Base-by-base conservation (phyloP, 2,888 invertebrate genomes). In the Gasteruption jaculator region DNA sequence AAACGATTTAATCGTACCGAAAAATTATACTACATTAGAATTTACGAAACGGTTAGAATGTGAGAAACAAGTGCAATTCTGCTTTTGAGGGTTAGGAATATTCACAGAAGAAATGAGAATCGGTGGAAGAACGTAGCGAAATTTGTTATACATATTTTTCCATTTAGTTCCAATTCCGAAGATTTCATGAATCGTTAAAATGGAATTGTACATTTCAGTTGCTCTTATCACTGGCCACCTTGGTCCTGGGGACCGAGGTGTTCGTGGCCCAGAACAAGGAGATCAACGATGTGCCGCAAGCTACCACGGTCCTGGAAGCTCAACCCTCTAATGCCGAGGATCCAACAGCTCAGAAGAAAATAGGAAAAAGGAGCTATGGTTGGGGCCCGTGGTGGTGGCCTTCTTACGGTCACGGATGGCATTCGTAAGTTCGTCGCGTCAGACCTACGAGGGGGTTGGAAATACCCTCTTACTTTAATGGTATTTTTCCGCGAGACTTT, bases 331-430 rank as follows among this genome's bases (percentile, higher is more conserved):
- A 46, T 18, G 24, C 35, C 18, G 41, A 39, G 36, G 45, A 50
- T 12, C 36, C 34, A 7, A 8, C 24, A 10, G 54, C 39, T 2
- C 54, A 56, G 29, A 63, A 56, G 37, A 61, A 58, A 37, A 22
- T 63, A 25, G 51, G 41, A 3, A 62, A 62, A 31, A 52, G 60
- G 29, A 59, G 63, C 44, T 51, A 57, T 26, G 53, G 49, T 15
- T 58, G 50, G 54, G 46, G 46, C 21, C 52, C 53, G 5, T 49
- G 46, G 45, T 43, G 45, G 16, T 56, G 54, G 42, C 25, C 38
- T 19, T 45, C 45, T 5, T 38, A 47, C 27, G 39, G 49, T 33
- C 49, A 58, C 27, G 57, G 53, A 11, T 59, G 56, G 55, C 61
- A 58, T 12, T 53, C 52, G 58, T 61, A 41, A 38, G 49, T 48